Percentiles rank a stretch among this genome's conserved stretches.
phyloP scores from a whole-genome alignment of 2,797 vertebrate genomes.

The Anguilla megastoma region DNA sequence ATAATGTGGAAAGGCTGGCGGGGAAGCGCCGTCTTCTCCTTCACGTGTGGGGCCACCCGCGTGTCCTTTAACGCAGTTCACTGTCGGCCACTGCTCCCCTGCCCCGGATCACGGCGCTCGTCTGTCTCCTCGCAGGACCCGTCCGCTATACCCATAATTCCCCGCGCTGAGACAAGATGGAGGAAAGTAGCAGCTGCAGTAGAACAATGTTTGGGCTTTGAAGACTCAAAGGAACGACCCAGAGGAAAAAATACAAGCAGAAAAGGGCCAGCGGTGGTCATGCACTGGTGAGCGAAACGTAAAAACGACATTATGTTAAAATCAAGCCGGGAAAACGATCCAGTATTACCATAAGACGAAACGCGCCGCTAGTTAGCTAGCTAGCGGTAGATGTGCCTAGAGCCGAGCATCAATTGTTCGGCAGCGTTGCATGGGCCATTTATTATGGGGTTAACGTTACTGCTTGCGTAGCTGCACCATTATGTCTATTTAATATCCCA shows the following conservation, averaged over 20 bases:
- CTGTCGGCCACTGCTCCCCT: constrained; percentile 24
- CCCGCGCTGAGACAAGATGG: constrained; percentile 82
- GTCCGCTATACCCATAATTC: constrained; percentile 79
- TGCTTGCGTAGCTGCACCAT: constrained; percentile 49
- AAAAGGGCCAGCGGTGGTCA: constrained; percentile 66
- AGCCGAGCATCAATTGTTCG: constrained; percentile 78
- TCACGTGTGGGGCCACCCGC: neutral
- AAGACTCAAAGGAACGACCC: constrained; percentile 62
- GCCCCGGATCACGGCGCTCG: constrained; percentile 33
- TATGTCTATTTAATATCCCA: constrained; percentile 20
- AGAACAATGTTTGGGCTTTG: constrained; percentile 85
- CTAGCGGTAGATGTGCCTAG: constrained; percentile 60
- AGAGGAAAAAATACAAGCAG: constrained; percentile 57
- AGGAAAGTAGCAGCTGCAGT: constrained; percentile 75
- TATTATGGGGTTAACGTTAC: constrained; percentile 64
- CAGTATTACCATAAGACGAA: constrained; percentile 46
- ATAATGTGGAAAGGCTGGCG: neutral
- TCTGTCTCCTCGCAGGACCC: constrained; percentile 83
- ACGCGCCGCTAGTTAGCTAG: constrained; percentile 39
- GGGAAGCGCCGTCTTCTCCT: neutral
- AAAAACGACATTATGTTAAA: neutral
- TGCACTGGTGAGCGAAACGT: constrained; percentile 70
- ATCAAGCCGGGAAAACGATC: constrained; percentile 34
- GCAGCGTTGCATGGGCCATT: constrained; percentile 54
- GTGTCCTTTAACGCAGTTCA: constrained; percentile 1